Conservation (phyloP, 1,140 invertebrate species). For the Plodia interpunctella region DNA sequence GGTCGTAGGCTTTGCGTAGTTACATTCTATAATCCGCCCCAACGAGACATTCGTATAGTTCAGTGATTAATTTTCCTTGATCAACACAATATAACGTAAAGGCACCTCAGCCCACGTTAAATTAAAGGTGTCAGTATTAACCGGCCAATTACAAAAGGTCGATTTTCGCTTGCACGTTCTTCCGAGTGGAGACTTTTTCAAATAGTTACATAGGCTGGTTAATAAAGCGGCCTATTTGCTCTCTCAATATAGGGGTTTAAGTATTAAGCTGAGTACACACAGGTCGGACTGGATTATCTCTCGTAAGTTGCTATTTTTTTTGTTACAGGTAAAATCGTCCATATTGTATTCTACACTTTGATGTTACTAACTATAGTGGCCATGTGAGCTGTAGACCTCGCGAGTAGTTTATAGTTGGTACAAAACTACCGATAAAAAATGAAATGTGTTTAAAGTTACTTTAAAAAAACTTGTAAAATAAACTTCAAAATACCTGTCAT, state of each 20-base stretch:
- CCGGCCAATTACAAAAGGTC: not conserved
- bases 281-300: not conserved
- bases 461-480: no score
- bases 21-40: not conserved
- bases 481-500: no score
- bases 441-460: no score
- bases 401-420: no score
- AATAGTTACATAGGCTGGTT: conserved; percentile 3
- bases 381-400: no score
- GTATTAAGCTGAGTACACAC: not conserved
- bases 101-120: not conserved
- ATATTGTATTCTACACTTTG: not conserved
- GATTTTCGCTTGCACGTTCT: not conserved
- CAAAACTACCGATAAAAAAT: no score
- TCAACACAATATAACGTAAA: not conserved
- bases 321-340: no score
- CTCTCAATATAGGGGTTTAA: not conserved
- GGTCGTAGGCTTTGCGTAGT: not conserved
- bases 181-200: not conserved
- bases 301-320: no score
- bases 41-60: not conserved
- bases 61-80: not conserved
- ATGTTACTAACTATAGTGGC: no score
- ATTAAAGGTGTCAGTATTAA: conserved; percentile 2
- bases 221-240: conserved; percentile 2